phyloP scores from a whole-genome alignment of 2,797 vertebrate species.

The Atherinosoma microstoma region DNA sequence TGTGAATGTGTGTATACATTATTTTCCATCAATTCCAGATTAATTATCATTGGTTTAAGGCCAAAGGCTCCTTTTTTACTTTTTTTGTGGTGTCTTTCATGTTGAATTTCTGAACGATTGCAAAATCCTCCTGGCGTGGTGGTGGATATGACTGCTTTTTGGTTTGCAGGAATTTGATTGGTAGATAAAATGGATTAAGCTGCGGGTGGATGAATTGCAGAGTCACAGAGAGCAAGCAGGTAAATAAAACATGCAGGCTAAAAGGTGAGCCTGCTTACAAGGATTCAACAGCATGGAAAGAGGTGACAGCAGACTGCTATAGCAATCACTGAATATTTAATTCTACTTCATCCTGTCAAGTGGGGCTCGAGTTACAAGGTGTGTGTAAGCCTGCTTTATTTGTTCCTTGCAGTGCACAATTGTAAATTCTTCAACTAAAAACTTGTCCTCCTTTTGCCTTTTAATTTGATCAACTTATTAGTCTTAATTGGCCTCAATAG shows the following conservation, averaged over 20 bases:
- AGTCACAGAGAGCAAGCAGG: conserved; percentile 31
- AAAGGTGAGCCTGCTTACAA: conserved; percentile 40
- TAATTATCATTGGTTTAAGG: neutral
- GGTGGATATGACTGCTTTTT: neutral
- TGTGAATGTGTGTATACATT: neutral
- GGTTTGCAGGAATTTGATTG: neutral
- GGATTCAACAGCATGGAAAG: conserved; percentile 19
- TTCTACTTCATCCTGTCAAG: conserved; percentile 1
- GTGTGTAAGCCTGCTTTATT: neutral
- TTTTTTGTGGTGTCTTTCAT: neutral
- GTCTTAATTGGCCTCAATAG: neutral
- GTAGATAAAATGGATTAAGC: conserved; percentile 8
- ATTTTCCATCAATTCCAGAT: conserved; percentile 5
- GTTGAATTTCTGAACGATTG: neutral
- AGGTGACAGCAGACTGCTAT: conserved; percentile 17
- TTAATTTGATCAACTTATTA: conserved; percentile 4
- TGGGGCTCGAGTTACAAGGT: neutral
- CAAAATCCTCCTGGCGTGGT: neutral
- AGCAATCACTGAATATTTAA: conserved; percentile 15
- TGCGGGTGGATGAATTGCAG: conserved; percentile 27
- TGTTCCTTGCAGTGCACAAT: neutral
- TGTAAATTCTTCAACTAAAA: neutral
- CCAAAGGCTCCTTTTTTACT: neutral
- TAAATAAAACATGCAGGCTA: conserved; percentile 30
- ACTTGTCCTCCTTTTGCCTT: neutral